Base-by-base conservation (phyloP, 23 tunicate genomes). In the Oikopleura albicans region DNA sequence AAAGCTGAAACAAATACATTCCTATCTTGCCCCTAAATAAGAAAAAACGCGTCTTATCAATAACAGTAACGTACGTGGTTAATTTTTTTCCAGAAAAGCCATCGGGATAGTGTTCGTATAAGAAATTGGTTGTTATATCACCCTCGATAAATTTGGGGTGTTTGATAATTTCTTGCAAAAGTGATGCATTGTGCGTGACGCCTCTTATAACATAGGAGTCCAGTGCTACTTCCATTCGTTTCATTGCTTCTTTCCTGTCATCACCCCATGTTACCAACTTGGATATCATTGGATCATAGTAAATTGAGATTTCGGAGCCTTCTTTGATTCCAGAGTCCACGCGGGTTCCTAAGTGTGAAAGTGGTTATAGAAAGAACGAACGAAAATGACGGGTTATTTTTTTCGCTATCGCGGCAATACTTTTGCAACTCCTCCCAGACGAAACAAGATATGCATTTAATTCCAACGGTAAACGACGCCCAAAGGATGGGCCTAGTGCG, bases 241-340 rank as follows among this genome's bases (percentile, higher is more conserved):
- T 79, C 0, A 92, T 41, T 0, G 97, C 97, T 76, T 92, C 97
- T 4, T 87, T 63, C 4, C 97, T 87, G 39, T 89, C 86, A 39
- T 76, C 34, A 40, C 90, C 97, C 66, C 89, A 92, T 1, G 89
- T 84, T 0, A 92, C 92, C 66, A 92, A 87, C 97, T 92, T 92
- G 4, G 93, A 89, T 39, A 89, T 92, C 97, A 92, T 92, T 0
- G 97, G 92, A 84, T 92, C 97, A 83, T 92, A 92, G 87, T 87
- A 90, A 39, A 89, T 92, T 39, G 92, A 89, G 86, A 92, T 89
- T 56, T 92, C 97, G 75, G 90, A 87, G 40, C 97, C 97, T 75
- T 92, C 97, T 36, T 39, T 84, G 49, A 92, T 88, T n/a, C 22
- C 97, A n/a, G n/a, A n/a, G n/a, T n/a, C n/a, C n/a, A n/a, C n/a